phyloP scores from a whole-genome alignment of 23 tunicate species.

The Diplosoma virens region DNA sequence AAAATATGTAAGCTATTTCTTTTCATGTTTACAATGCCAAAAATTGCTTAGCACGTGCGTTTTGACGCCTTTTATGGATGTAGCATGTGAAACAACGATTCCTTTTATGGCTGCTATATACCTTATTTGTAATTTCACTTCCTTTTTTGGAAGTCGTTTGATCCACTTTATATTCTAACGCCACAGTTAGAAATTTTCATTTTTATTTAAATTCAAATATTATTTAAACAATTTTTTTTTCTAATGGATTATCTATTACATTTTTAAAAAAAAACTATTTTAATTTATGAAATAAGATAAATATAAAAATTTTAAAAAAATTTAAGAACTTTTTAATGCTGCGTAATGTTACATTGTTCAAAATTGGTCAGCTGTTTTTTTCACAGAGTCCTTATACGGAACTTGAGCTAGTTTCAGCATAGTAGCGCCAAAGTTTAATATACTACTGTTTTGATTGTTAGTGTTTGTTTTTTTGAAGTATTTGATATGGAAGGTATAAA shows the following conservation, averaged over 20 bases:
- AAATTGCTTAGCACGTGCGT: conserved; percentile 47
- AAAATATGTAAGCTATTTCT: conserved; percentile 9
- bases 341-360: conserved; percentile 8
- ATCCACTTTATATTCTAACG: conserved; percentile 60
- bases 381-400: conserved; percentile 79
- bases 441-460: background rate
- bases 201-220: background rate
- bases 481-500: conserved; percentile 47
- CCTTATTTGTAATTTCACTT: conserved; percentile 53
- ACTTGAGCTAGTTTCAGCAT: background rate
- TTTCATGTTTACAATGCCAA: conserved; percentile 13
- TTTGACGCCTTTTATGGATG: conserved; percentile 50
- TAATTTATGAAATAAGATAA: background rate
- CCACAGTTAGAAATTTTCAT: background rate
- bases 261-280: background rate
- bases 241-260: background rate
- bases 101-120: conserved; percentile 63
- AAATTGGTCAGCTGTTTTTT: conserved; percentile 39
- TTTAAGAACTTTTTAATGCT: background rate
- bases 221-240: background rate
- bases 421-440: conserved; percentile 33
- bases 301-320: background rate
- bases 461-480: background rate
- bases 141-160: conserved; percentile 64
- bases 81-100: conserved; percentile 44